phyloP scores from a whole-genome alignment of 2,888 invertebrate species.

The Resseliella maxima region DNA sequence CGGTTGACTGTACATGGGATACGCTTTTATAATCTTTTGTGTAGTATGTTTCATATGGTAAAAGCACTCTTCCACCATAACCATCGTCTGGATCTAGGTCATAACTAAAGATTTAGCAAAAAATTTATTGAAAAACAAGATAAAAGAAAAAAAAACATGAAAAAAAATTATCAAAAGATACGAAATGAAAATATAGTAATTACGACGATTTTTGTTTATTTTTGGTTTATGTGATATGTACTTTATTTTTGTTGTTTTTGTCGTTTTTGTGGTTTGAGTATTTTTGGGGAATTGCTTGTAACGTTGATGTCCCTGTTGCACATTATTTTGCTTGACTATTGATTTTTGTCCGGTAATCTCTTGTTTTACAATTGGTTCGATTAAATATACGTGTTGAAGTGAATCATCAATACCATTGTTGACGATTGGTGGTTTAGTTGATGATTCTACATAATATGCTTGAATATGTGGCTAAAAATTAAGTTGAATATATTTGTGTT shows the following conservation, averaged over 20 bases:
- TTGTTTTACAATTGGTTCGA: conserved; percentile 16
- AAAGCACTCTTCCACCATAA: conserved; percentile 43
- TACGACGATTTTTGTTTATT: no score
- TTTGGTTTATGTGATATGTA: not conserved
- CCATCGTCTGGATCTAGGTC: conserved; percentile 56
- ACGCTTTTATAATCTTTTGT: conserved; percentile 12
- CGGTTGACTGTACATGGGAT: not conserved
- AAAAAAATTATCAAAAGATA: no score
- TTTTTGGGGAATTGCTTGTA: conserved; percentile 37
- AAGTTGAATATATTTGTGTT: not conserved
- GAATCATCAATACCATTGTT: conserved; percentile 31
- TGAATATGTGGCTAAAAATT: not conserved
- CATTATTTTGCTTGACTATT: conserved; percentile 59
- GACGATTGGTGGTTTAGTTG: conserved; percentile 7
- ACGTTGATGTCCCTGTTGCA: conserved; percentile 59
- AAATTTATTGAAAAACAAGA: not conserved
- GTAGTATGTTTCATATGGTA: conserved; percentile 27
- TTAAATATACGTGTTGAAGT: not conserved
- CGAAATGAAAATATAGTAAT: no score
- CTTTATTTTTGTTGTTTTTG: conserved; percentile 3
- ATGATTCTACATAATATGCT: not conserved
- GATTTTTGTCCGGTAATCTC: conserved; percentile 49
- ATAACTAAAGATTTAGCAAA: conserved; percentile 54
- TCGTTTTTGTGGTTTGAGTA: not conserved
- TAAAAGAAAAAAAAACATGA: no score